Conservation (phyloP, 1,140 invertebrate species). For the Teleopsis dalmanni region DNA sequence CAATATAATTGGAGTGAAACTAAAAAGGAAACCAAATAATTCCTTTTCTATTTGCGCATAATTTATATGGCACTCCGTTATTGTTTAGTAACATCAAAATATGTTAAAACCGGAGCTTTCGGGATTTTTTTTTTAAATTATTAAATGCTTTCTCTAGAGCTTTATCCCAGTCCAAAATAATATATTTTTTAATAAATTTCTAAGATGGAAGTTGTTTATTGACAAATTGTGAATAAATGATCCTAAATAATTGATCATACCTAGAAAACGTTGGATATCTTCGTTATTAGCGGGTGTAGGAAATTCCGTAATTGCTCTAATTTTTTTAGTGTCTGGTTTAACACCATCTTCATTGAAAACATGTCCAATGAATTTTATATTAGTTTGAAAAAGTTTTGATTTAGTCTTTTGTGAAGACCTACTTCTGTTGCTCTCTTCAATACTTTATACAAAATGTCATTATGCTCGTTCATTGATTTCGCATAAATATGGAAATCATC, state of each 20-base stretch:
- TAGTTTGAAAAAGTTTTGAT: conserved; percentile 14
- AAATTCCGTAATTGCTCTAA: conserved; percentile 23
- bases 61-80: conserved; percentile 29
- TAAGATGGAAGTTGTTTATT: conserved; percentile 13
- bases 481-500: conserved; percentile 37
- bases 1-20: conserved; percentile 22
- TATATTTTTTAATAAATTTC: not conserved
- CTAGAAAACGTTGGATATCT: conserved; percentile 28
- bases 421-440: conserved; percentile 17
- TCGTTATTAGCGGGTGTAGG: conserved; percentile 19
- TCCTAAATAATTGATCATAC: conserved; percentile 24
- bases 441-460: conserved; percentile 24
- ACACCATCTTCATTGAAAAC: conserved; percentile 13
- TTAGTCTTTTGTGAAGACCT: conserved; percentile 3
- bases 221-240: too few species aligned
- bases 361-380: conserved; percentile 36
- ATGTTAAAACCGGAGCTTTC: conserved; percentile 26
- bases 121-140: conserved; percentile 25
- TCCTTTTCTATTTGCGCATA: conserved; percentile 47
- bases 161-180: not conserved
- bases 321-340: conserved; percentile 10
- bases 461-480: conserved; percentile 21
- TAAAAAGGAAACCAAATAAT: conserved; percentile 38
- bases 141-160: conserved; percentile 2
- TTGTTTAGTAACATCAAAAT: conserved; percentile 25